Evolutionary conservation across 2,797 vertebrate species (phyloP).

Genomic region (Petrocephalus schoutedeni): DNA sequence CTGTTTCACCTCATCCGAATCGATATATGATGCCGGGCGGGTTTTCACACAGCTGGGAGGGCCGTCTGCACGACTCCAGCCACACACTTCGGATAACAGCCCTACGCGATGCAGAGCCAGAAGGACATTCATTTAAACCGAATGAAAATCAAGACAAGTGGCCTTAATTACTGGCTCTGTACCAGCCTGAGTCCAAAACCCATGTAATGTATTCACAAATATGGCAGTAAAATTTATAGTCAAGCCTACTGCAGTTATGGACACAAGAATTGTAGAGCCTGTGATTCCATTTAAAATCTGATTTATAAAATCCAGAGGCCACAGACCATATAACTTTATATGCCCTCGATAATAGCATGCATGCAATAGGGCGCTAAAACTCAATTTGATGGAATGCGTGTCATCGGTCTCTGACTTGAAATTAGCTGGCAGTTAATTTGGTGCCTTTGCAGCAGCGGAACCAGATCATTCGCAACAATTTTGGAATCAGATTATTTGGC

Average conservation of each 20-base stretch:
- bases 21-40: slow-evolving; percentile 22
- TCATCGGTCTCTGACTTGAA: slow-evolving; percentile 14
- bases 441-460: slow-evolving; percentile 16
- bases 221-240: not conserved
- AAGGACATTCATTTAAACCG: not conserved
- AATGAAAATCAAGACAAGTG: not conserved
- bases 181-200: not conserved
- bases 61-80: not conserved
- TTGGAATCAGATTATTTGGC: slow-evolving; percentile 20
- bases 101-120: not conserved
- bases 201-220: slow-evolving; percentile 20
- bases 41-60: slow-evolving; percentile 24
- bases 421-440: slow-evolving; percentile 32
- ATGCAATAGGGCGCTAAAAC: slow-evolving; percentile 6
- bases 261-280: slow-evolving; percentile 22
- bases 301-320: slow-evolving; percentile 4
- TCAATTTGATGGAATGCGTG: slow-evolving; percentile 25
- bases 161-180: not conserved
- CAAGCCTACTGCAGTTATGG: slow-evolving; percentile 24
- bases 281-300: slow-evolving; percentile 24
- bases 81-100: not conserved
- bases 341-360: not conserved
- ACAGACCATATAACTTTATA: slow-evolving; percentile 18
- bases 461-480: slow-evolving; percentile 11
- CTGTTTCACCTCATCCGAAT: slow-evolving; percentile 33